Percentiles rank a stretch among this genome's conserved stretches.
Evolutionary conservation across 2,888 invertebrate genomes (phyloP).

Genomic region (Microplitis manilae): DNA sequence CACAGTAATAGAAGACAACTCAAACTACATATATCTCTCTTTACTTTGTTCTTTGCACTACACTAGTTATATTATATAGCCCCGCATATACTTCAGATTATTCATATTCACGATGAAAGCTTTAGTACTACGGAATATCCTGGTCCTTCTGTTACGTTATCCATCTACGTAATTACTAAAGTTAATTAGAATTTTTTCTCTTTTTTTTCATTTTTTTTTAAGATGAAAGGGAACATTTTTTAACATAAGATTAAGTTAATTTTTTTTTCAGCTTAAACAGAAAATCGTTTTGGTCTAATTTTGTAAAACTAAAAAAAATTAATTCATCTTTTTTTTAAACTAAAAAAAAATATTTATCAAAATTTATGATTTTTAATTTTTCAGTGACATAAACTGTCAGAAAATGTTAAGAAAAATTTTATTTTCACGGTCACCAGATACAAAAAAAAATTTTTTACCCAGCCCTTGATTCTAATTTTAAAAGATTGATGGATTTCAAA

Average conservation of each 20-base stretch:
- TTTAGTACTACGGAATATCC: background rate
- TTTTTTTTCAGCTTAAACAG: background rate
- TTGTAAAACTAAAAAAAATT: background rate
- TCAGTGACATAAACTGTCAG: too few species aligned
- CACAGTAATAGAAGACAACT: background rate
- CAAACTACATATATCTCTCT: background rate
- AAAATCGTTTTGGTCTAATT: background rate
- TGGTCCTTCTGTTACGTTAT: conserved; percentile 45
- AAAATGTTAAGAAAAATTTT: too few species aligned
- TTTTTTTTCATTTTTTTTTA: conserved; percentile 38
- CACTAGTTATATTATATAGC: background rate
- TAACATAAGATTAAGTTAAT: conserved; percentile 19
- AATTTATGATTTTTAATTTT: too few species aligned
- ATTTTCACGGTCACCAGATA: too few species aligned
- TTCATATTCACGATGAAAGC: background rate
- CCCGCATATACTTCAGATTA: conserved; percentile 10
- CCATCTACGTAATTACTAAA: conserved; percentile 58
- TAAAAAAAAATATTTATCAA: too few species aligned
- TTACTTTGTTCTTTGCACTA: conserved; percentile 15
- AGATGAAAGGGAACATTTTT: conserved; percentile 56
- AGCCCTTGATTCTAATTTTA: too few species aligned
- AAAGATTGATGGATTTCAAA: too few species aligned
- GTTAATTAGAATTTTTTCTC: conserved; percentile 56
- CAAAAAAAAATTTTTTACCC: too few species aligned
- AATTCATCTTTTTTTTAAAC: too few species aligned